Evolutionary conservation across 2,113 vertebrate genomes (phyloP), one percentile per base, ranked within the genome.

Genomic region (Megaceryle torquata): DNA sequence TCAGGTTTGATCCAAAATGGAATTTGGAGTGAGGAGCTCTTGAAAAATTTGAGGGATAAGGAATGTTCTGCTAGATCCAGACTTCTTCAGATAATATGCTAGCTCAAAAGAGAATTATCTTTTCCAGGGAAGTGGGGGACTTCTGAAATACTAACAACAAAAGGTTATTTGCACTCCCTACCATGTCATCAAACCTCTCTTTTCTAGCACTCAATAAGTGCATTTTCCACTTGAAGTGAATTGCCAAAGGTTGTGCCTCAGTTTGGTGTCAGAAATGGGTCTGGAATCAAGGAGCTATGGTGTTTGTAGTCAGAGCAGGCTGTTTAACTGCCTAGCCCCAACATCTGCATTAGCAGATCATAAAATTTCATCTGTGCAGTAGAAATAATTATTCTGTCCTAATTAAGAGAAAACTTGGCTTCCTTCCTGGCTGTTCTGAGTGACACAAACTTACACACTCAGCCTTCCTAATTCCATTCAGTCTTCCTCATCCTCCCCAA

Each of bases 391-490:
- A 28, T 26, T 67, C 41, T 82, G 44, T 20, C 44, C 25, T 39
- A 13, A 48, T 48, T 59, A 33, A 82, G 69, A 33, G 77, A 43
- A 17, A 11, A 4, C 29, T 71, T 50, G 1, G 19, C 31, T 93
- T 89, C 41, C 35, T 75, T 50, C 41, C 35, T 44, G 28, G 41
- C 80, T 61, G 35, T n/a, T 56, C 17, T 20, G 39, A 7, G 11
- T 4, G 4, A 26, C 22, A 13, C 10, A 2, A 5, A 20, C 2
- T 1, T 19, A 9, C 18, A 9, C 8, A 8, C 1, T 0, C 21
- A 31, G 5, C 15, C 39, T 54, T 25, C 65, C 29, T 20, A 1
- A 31, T 43, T 39, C 48, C 41, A 13, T 21, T 28, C 48, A 26
- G 26, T 37, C 60, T 37, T 54, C 41, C 31, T 78, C 19, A 9